These are phyloP conservation scores for Lateolabrax maculatus DNA, from an alignment of 2,797 vertebrate genomes.

Conservation along the genomic window DNA sequence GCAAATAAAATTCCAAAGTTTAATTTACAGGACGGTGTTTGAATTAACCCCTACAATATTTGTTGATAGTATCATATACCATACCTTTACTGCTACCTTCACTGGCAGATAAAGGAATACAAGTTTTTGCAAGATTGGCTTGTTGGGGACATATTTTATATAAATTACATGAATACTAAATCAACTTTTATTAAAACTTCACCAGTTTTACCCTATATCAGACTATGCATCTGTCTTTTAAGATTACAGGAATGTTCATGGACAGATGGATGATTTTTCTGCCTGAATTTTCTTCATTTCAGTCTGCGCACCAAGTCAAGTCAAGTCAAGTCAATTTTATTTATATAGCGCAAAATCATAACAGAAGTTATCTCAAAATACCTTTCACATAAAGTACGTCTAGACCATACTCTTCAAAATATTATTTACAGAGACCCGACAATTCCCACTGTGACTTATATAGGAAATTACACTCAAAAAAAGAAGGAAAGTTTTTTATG, in stretches of 20 bases:
- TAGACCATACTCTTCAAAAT: too few species aligned
- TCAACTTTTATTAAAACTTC: neutral
- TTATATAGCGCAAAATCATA: too few species aligned
- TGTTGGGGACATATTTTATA: neutral
- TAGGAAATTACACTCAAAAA: neutral
- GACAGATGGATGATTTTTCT: neutral
- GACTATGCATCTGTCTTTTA: neutral
- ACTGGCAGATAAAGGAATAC: constrained; percentile 55
- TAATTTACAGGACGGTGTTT: neutral
- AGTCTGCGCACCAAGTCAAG: too few species aligned
- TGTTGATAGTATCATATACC: constrained; percentile 30
- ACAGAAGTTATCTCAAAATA: too few species aligned
- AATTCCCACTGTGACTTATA: too few species aligned
- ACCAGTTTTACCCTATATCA: neutral
- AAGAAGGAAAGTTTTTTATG: neutral
- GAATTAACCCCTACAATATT: neutral
- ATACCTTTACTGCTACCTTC: constrained; percentile 53
- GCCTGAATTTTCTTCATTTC: neutral
- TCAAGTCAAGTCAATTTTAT: too few species aligned
- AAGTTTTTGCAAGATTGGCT: constrained; percentile 69
- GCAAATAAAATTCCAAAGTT: neutral
- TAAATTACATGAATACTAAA: neutral
- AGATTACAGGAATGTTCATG: neutral
- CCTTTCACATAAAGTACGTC: too few species aligned
- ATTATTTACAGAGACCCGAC: too few species aligned